These are phyloP conservation scores for Alectoris magna DNA, from an alignment of 2,797 vertebrate species.

Conservation along the genomic window DNA sequence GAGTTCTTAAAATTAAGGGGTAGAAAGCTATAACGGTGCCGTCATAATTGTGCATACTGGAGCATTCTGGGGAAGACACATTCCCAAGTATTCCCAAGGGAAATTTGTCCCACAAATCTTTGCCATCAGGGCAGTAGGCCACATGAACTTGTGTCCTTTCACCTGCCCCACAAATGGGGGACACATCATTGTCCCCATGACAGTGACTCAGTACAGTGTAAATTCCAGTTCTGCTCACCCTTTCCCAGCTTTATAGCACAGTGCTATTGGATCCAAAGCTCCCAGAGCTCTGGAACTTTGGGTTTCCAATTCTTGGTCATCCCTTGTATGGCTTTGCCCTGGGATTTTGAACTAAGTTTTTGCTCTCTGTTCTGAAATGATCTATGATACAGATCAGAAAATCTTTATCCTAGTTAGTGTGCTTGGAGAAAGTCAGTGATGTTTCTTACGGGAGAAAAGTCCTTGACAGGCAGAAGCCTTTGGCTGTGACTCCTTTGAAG, in stretches of 20 bases:
- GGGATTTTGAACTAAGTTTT: neutral
- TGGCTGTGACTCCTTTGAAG: neutral
- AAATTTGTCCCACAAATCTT: neutral
- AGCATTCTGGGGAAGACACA: neutral
- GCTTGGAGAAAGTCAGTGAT: neutral
- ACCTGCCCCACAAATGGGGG: neutral
- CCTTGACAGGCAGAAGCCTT: neutral
- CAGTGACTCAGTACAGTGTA: neutral
- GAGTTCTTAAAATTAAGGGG: neutral
- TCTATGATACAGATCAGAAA: neutral
- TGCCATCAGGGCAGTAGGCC: neutral
- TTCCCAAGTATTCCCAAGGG: neutral
- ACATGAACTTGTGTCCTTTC: neutral
- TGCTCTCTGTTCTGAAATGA: neutral
- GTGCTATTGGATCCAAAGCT: neutral
- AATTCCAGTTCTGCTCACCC: neutral
- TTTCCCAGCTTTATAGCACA: neutral
- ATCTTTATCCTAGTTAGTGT: neutral
- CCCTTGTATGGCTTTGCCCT: neutral
- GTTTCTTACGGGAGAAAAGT: neutral
- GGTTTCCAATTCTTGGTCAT: neutral
- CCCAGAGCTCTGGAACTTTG: neutral
- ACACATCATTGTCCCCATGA: neutral
- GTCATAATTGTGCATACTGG: neutral
- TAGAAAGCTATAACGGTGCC: neutral